A percentile compares a stretch with the other conserved stretches of the same genome.
Evolutionary conservation across 2,113 vertebrate species (phyloP).

Genomic region (Pagrus major): DNA sequence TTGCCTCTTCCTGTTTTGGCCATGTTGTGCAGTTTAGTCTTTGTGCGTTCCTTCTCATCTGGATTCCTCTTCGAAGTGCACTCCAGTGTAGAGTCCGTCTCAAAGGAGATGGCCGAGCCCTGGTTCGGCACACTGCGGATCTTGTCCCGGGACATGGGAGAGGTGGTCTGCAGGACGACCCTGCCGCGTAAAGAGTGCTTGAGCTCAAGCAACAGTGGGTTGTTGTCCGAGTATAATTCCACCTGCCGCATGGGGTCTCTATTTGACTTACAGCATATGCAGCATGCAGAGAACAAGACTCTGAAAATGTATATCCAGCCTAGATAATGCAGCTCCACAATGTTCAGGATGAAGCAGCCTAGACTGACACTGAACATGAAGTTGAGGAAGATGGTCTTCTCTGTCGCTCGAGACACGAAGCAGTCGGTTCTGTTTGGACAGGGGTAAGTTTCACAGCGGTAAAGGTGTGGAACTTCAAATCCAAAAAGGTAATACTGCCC

Average conservation of each 20-base stretch:
- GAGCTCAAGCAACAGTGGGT: constrained; percentile 77
- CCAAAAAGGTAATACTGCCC: constrained; percentile 80
- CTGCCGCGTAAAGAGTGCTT: constrained; percentile 75
- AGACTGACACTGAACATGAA: constrained; percentile 79
- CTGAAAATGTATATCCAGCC: constrained; percentile 79
- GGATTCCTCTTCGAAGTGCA: constrained; percentile 60
- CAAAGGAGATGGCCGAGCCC: constrained; percentile 70
- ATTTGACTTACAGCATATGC: constrained; percentile 64
- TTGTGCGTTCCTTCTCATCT: constrained; percentile 70
- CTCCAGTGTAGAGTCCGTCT: constrained; percentile 74
- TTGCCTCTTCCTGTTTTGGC: constrained; percentile 63
- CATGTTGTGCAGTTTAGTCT: constrained; percentile 59
- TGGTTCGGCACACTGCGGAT: constrained; percentile 47
- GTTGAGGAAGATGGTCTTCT: constrained; percentile 83
- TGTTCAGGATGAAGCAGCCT: constrained; percentile 80
- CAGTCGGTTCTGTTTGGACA: constrained; percentile 78
- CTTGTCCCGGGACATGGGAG: constrained; percentile 52
- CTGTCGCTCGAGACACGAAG: constrained; percentile 79
- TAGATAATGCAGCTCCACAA: constrained; percentile 77
- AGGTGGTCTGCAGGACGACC: constrained; percentile 72
- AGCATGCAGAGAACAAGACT: constrained; percentile 74
- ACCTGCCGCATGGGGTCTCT: constrained; percentile 22
- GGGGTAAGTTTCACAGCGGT: constrained; percentile 77
- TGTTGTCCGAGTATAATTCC: constrained; percentile 62
- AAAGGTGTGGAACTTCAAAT: constrained; percentile 79